phyloP scores from a whole-genome alignment of 2,888 invertebrate genomes.

The Phaedon cochleariae region DNA sequence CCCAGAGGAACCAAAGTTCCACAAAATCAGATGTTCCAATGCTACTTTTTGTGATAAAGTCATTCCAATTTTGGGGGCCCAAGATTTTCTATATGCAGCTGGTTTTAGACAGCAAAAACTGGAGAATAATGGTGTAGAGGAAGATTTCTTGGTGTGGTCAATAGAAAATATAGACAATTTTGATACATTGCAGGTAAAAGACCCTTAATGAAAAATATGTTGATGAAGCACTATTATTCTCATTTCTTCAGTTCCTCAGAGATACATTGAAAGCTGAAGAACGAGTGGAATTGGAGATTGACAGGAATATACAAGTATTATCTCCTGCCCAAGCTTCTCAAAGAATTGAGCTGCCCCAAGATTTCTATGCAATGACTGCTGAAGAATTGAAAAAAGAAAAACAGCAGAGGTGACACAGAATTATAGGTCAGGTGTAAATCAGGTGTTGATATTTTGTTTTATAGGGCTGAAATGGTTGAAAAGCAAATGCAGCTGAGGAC shows the following conservation, averaged over 20 bases:
- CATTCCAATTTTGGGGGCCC: slow-evolving; percentile 78
- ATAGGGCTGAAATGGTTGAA: slow-evolving; percentile 79
- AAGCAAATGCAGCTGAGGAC: slow-evolving; percentile 86
- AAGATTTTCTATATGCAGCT: slow-evolving; percentile 82
- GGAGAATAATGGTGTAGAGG: slow-evolving; percentile 67
- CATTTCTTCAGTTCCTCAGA: slow-evolving; percentile 68
- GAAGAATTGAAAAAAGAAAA: slow-evolving; percentile 89
- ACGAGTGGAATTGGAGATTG: slow-evolving; percentile 82
- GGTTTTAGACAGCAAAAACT: slow-evolving; percentile 77
- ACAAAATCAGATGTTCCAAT: slow-evolving; percentile 88
- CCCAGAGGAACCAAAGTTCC: slow-evolving; percentile 88
- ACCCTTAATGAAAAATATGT: too few relatives aligned
- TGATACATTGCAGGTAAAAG: slow-evolving; percentile 66
- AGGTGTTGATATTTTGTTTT: slow-evolving; percentile 11
- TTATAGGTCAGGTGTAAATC: neutral
- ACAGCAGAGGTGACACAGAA: slow-evolving; percentile 68
- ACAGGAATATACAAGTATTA: slow-evolving; percentile 86
- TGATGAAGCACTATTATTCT: neutral
- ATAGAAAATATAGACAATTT: slow-evolving; percentile 67
- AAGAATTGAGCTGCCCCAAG: slow-evolving; percentile 77
- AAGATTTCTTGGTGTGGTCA: slow-evolving; percentile 75
- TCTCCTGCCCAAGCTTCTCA: slow-evolving; percentile 77
- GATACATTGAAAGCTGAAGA: slow-evolving; percentile 84
- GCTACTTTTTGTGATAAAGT: slow-evolving; percentile 83
- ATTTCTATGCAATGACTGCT: slow-evolving; percentile 82